Evolutionary conservation across 2,888 invertebrate genomes (phyloP), one percentile per base, ranked within the genome.

Genomic region (Cistogaster globosa): DNA sequence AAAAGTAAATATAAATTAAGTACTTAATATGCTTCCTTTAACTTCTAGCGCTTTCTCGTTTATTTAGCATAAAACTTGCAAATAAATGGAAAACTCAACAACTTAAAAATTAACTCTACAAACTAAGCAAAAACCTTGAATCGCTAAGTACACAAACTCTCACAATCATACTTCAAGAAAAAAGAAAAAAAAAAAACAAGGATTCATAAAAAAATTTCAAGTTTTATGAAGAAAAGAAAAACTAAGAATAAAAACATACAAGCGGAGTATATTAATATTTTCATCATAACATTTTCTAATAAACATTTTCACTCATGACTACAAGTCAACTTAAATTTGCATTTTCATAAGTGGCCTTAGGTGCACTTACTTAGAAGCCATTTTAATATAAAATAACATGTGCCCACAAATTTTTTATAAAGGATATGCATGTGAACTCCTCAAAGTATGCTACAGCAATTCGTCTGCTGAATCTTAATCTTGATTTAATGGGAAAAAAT

Each of bases 291-390:
- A 60, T 60, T 60, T 45, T 8, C 32, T 48, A n/a, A 4, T 48
- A 58, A 45, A 32, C 55, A 60, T 53, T 67, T 60, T 7, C n/a
- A 45, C 32, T 26, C 55, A 58, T 89, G 87, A 88, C 87, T 89
- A 87, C 89, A 90, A 90, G 90, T 91, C 90, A 90, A 90, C 90
- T 90, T 90, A 89, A 90, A 91, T 91, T 91, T 90, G 86, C 89
- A 90, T 90, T 90, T 90, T 88, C 90, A 90, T 89, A 90, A 91
- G 90, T 91, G 90, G 91, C 91, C 91, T 89, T 88, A 89, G 91
- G 91, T 89, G 89, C 90, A 89, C 91, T 90, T 90, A 90, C 90
- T 91, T 90, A 90, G 62, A 88, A 89, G 89, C 88, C 84, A 88
- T 88, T 89, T 78, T 42, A n/a, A 83, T 78, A 60, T 18, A 14